Evolutionary conservation across 2,888 invertebrate species (phyloP).

Genomic region (Agrotis segetum): DNA sequence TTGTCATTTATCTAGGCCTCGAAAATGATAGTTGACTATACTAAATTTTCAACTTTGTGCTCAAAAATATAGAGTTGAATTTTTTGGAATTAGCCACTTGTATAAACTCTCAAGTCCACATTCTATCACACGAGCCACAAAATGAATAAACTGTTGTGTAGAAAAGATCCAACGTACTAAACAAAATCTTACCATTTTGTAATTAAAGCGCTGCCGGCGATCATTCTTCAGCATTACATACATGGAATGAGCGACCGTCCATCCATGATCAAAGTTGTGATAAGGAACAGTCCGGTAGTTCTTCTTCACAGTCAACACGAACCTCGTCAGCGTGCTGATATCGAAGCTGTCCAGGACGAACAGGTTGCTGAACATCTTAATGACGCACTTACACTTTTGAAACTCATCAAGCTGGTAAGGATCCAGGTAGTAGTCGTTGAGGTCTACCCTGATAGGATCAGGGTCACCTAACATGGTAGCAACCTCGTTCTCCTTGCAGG

Average conservation of each 20-base stretch:
- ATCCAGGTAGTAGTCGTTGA: constrained; percentile 93
- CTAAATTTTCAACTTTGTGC: too few relatives aligned
- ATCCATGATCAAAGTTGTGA: constrained; percentile 97
- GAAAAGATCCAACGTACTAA: neutral
- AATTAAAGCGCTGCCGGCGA: constrained; percentile 69
- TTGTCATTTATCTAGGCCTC: too few relatives aligned
- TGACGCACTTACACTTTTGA: constrained; percentile 93
- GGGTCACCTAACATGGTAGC: constrained; percentile 71
- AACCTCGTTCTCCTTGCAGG: constrained; percentile 94
- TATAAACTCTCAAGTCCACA: too few relatives aligned
- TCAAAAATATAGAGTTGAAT: too few relatives aligned
- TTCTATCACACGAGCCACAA: too few relatives aligned
- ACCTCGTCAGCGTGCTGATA: constrained; percentile 92
- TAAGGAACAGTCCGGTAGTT: constrained; percentile 96
- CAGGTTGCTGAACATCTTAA: constrained; percentile 94
- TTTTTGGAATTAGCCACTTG: too few relatives aligned
- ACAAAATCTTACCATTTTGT: constrained; percentile 73
- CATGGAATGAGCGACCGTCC: constrained; percentile 96
- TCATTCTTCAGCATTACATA: constrained; percentile 93
- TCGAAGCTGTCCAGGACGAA: constrained; percentile 93
- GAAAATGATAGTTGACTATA: too few relatives aligned
- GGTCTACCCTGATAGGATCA: constrained; percentile 68
- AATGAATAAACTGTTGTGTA: neutral
- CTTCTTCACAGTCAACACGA: constrained; percentile 95
- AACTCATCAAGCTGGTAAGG: constrained; percentile 93